Base-by-base conservation (phyloP, 2,113 vertebrate species). In the Struthidea cinerea region DNA sequence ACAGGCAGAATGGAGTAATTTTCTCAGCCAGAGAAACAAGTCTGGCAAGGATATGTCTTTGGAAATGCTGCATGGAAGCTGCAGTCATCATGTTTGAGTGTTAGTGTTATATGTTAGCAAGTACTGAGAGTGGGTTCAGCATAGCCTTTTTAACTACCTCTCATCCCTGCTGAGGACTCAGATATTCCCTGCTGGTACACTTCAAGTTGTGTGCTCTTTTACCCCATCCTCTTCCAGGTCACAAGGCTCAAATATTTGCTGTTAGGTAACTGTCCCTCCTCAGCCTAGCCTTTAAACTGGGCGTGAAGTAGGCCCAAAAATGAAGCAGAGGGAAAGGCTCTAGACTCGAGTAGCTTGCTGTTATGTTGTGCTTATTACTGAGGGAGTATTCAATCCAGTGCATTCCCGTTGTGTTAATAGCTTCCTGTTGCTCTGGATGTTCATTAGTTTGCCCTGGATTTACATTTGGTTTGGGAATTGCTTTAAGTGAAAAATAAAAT, bases 141-240 rank as follows among this genome's bases (percentile, higher is more conserved):
- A 10, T 27, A 41, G n/a, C 12, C 42, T 70, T 8, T 35, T 78
- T 27, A 56, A 69, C 2, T 2, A 73, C 27, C 32, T 74, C 1
- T 73, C 13, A 35, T 61, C 37, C 32, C 55, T 77, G 0, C 1
- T 41, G 44, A 13, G 47, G 7, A 23, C 6, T 5, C 10, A 12
- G 27, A 8, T 56, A 23, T 55, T 90, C 33, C 39, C 8, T 39
- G 26, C n/a, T 70, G 37, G 13, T 35, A 27, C 42, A 39, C 27
- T 46, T 39, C 23, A 67, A 39, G 30, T 32, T 23, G 13, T 77
- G 80, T 55, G 16, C 6, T 85, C 27, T 77, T 69, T 46, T 39
- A n/a, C 37, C 1, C 8, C 35, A 9, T 49, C 35, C 16, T 74
- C 28, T 42, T 60, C 30, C n/a, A 41, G 50, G 28, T 74, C 30